phyloP scores from a whole-genome alignment of 2,888 invertebrate species.

The Autographa pulchrina region DNA sequence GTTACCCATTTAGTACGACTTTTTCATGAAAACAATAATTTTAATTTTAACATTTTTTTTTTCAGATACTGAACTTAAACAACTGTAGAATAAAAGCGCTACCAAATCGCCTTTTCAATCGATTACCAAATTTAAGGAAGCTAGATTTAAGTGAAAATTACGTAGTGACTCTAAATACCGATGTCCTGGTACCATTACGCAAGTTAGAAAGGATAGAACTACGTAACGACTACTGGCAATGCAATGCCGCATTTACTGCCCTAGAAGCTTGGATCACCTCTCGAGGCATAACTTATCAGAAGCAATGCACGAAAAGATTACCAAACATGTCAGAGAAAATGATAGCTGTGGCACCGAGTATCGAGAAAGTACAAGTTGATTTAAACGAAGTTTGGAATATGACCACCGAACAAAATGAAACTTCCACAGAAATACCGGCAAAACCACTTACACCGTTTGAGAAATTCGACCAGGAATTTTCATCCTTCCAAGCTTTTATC shows the following conservation, averaged over 20 bases:
- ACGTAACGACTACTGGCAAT: constrained; percentile 89
- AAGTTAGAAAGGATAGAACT: constrained; percentile 87
- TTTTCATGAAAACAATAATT: neutral
- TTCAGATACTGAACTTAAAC: constrained; percentile 89
- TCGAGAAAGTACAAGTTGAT: constrained; percentile 78
- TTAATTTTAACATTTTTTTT: neutral
- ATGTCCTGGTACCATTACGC: constrained; percentile 83
- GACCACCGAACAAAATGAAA: constrained; percentile 65
- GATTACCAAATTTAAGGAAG: constrained; percentile 88
- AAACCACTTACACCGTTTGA: constrained; percentile 76
- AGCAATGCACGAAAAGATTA: constrained; percentile 79
- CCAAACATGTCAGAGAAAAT: constrained; percentile 89
- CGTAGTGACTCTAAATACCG: constrained; percentile 85
- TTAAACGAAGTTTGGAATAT: constrained; percentile 82
- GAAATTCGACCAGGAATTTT: constrained; percentile 82
- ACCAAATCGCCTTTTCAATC: constrained; percentile 84
- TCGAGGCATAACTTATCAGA: constrained; percentile 81
- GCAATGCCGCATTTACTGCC: constrained; percentile 83
- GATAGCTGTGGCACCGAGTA: constrained; percentile 80
- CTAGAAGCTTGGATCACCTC: constrained; percentile 81
- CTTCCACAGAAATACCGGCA: constrained; percentile 54
- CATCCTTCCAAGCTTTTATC: constrained; percentile 82
- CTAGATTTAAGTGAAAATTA: constrained; percentile 91
- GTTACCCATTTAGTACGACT: neutral
- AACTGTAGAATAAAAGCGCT: constrained; percentile 89